Percentiles rank a stretch among this genome's conserved stretches.
Conservation (phyloP, 2,797 vertebrate genomes). For the Urocyon cinereoargenteus region DNA sequence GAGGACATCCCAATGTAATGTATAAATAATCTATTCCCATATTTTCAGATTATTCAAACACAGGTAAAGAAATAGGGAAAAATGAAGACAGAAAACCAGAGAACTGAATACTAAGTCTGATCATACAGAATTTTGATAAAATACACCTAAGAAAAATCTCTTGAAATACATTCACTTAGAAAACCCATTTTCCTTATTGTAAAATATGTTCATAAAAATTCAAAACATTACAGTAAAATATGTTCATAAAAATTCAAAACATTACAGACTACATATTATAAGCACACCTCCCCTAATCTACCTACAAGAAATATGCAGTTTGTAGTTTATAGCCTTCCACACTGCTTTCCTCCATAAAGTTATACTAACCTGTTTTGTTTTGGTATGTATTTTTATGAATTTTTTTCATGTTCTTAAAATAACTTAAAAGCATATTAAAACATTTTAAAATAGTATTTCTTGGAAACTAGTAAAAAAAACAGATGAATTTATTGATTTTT, state of each 20-base stretch:
- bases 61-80: neutral
- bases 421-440: slow-evolving; percentile 15
- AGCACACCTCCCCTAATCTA: neutral
- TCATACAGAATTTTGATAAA: slow-evolving; percentile 4
- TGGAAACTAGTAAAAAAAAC: slow-evolving; percentile 7
- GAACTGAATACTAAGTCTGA: neutral
- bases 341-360: neutral
- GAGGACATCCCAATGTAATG: neutral
- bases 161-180: slow-evolving; percentile 5
- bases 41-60: slow-evolving; percentile 6
- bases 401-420: slow-evolving; percentile 21
- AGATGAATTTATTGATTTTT: neutral
- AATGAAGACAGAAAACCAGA: slow-evolving; percentile 23
- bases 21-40: neutral
- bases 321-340: neutral
- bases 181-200: neutral
- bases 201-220: slow-evolving; percentile 27
- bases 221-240: slow-evolving; percentile 42
- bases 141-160: neutral
- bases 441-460: slow-evolving; percentile 16
- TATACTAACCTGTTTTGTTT: neutral
- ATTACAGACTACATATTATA: slow-evolving; percentile 3
- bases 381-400: neutral
- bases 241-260: slow-evolving; percentile 27
- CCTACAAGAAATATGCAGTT: neutral